Percentiles rank a stretch among this genome's conserved stretches.
phyloP scores from a whole-genome alignment of 2,888 invertebrate genomes.

The Ochropleura leucogaster region DNA sequence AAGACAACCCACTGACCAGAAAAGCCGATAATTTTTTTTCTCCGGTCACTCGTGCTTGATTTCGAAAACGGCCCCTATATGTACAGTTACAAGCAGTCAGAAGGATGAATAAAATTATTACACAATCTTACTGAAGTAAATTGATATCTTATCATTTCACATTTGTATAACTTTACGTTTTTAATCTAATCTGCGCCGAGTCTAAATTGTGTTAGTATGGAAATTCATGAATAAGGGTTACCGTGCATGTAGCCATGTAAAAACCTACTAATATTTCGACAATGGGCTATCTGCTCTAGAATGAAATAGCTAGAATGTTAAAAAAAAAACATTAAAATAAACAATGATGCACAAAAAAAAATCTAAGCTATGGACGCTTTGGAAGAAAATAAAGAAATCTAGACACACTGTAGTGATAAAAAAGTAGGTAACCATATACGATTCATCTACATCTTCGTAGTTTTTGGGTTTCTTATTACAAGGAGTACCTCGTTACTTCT shows the following conservation, averaged over 20 bases:
- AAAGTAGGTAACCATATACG: conserved; percentile 45
- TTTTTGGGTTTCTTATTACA: too few species aligned
- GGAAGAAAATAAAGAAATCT: not conserved
- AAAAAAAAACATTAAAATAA: too few species aligned
- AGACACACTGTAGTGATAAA: conserved; percentile 24
- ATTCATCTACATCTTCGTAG: not conserved
- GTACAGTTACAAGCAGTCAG: not conserved
- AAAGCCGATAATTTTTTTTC: not conserved
- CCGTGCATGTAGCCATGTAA: not conserved
- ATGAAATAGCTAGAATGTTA: too few species aligned
- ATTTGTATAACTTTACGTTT: not conserved
- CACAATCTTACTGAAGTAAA: not conserved
- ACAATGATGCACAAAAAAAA: too few species aligned
- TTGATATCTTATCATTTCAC: conserved; percentile 13
- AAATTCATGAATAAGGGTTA: not conserved
- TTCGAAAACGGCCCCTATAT: not conserved
- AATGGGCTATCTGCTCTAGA: not conserved
- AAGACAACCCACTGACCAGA: too few species aligned
- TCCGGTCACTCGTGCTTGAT: not conserved
- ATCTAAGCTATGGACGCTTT: too few species aligned
- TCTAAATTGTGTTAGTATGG: not conserved
- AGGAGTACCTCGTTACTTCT: too few species aligned
- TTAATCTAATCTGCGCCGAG: conserved; percentile 23
- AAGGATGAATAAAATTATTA: not conserved
- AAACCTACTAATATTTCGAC: not conserved